Evolutionary conservation across 2,113 vertebrate genomes (phyloP).

Genomic region (Callopanchax toddi): DNA sequence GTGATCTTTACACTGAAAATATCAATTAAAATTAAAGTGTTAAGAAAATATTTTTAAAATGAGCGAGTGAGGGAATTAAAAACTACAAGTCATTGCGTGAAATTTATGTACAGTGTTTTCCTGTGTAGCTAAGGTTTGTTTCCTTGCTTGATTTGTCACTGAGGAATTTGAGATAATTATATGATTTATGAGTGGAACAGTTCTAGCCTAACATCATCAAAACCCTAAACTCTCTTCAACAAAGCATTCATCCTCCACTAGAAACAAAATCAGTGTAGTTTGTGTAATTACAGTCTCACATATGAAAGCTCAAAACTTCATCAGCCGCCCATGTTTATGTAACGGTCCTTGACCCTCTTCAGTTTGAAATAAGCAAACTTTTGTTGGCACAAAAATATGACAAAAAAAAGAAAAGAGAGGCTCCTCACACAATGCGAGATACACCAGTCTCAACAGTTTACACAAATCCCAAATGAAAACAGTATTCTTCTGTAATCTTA

Average conservation of each 20-base stretch:
- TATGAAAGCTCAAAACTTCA: constrained; percentile 22
- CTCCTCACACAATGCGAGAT: constrained; percentile 43
- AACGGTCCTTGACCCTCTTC: constrained; percentile 55
- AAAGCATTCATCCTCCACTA: not conserved
- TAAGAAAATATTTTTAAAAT: too few species aligned
- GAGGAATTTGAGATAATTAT: not conserved
- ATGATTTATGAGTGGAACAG: constrained; percentile 19
- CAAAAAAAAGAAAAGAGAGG: constrained; percentile 48
- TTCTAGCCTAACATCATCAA: constrained; percentile 10
- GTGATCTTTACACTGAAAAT: too few species aligned
- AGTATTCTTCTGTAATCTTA: constrained; percentile 82
- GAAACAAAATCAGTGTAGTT: constrained; percentile 22
- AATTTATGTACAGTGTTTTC: not conserved
- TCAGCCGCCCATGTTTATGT: constrained; percentile 55
- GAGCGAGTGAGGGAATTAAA: too few species aligned
- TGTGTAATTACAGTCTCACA: constrained; percentile 35
- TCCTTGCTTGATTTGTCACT: not conserved
- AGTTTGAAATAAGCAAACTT: constrained; percentile 56
- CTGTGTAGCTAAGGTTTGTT: not conserved
- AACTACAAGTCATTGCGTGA: too few species aligned
- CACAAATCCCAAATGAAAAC: constrained; percentile 80
- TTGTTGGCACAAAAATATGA: constrained; percentile 41
- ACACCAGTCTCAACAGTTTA: constrained; percentile 77
- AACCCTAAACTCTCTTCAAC: constrained; percentile 10
- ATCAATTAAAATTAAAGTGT: too few species aligned